Base-by-base conservation (phyloP, 2,797 vertebrate genomes). In the Pangasius mekongensis region DNA sequence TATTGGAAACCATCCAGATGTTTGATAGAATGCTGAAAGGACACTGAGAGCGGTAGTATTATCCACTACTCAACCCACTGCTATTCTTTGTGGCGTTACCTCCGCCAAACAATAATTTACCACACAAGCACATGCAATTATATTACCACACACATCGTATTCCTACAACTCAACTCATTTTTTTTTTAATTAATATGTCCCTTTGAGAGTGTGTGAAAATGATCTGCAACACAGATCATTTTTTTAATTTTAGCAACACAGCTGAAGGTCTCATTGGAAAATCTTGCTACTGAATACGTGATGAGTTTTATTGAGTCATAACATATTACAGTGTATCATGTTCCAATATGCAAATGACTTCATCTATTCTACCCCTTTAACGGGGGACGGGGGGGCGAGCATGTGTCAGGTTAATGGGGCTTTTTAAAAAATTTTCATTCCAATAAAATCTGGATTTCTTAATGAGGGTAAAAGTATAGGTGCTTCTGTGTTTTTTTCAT, bases 301-400 rank as follows among this genome's bases (percentile, higher is more conserved):
- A 78, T 56, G 74, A 33, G 52, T 11, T 80, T 58, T 80, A 62
- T 18, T 83, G 58, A 83, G 58, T 83, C 80, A 64, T 83, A n/a
- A n/a, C 13, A 62, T 83, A 64, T 47, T 83, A 20, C 13, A 3
- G 10, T 83, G 11, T 64, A 10, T 62, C 58, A 47, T 64, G 6
- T 83, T 83, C 56, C 58, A 20, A 11, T 43, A 64, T 64, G 81
- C 58, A 83, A 83, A 83, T 62, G 20, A 82, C 33, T 82, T 27
- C 58, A 82, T 43, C 36, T 62, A 18, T 83, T 64, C n/a, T 64
- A 27, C 36, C 24, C 36, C 24, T 22, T n/a, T 18, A 47, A 1
- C 3, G 18, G 58, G 6, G 77, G 24, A n/a, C 4, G 3, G 24
- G 10, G 10, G 27, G 39, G 81, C 30, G 13, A n/a, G 13, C 58